These are phyloP conservation scores for Onchidella celtica DNA, from an alignment of 2,888 invertebrate species.

Conservation along the genomic window DNA sequence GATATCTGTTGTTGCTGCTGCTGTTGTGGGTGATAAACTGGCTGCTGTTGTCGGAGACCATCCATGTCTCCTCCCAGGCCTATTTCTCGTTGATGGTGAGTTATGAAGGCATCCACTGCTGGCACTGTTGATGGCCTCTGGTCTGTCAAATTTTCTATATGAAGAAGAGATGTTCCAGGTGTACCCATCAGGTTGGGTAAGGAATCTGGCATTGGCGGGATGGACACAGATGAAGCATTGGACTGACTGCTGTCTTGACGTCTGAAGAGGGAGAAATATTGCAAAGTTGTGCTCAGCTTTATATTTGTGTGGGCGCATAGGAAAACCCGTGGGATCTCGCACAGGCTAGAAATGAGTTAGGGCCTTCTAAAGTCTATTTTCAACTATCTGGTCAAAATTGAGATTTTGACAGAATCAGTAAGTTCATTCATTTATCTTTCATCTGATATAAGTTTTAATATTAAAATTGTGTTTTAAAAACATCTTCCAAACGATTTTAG, in stretches of 20 bases:
- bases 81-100: constrained; percentile 29
- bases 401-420: too few relatives aligned
- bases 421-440: too few relatives aligned
- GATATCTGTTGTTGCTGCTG: not conserved
- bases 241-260: constrained; percentile 72
- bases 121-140: constrained; percentile 46
- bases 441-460: too few relatives aligned
- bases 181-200: constrained; percentile 63
- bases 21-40: not conserved
- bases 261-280: constrained; percentile 49
- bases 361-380: too few relatives aligned
- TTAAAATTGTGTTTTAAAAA: too few relatives aligned
- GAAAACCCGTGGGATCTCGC: too few relatives aligned
- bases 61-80: constrained; percentile 32
- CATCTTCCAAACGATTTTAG: too few relatives aligned
- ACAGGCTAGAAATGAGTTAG: too few relatives aligned
- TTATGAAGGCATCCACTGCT: constrained; percentile 39
- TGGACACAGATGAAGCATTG: constrained; percentile 66
- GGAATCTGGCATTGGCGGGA: constrained; percentile 66
- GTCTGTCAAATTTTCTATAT: constrained; percentile 40
- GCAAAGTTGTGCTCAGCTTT: not conserved
- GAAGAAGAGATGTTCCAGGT: constrained; percentile 40
- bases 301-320: too few relatives aligned
- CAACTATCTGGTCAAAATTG: too few relatives aligned
- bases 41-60: not conserved